phyloP scores from a whole-genome alignment of 2,888 invertebrate species.

The Caenorhabditis angaria region DNA sequence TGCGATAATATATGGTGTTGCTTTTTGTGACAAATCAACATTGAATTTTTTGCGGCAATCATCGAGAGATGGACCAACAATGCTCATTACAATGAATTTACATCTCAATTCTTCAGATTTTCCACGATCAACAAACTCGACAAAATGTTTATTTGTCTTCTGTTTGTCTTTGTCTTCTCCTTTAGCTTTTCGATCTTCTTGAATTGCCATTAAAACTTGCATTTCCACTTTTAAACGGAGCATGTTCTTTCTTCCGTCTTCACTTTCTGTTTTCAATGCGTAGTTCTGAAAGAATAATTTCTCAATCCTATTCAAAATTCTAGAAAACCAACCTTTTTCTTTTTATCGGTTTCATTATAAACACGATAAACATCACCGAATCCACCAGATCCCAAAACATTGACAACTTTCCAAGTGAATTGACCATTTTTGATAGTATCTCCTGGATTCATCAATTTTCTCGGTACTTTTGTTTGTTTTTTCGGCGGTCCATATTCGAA shows the following conservation, averaged over 20 bases:
- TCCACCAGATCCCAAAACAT: slow-evolving; percentile 44
- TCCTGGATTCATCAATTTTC: slow-evolving; percentile 27
- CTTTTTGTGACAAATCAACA: neutral
- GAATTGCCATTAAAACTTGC: slow-evolving; percentile 29
- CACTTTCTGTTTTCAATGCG: slow-evolving; percentile 51
- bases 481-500: slow-evolving; percentile 14
- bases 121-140: neutral
- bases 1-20: neutral
- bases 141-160: too few species aligned
- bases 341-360: slow-evolving; percentile 12
- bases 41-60: neutral
- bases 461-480: neutral
- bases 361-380: slow-evolving; percentile 54
- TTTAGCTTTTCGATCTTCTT: slow-evolving; percentile 17
- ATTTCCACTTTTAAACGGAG: slow-evolving; percentile 51
- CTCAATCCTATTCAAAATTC: too few species aligned
- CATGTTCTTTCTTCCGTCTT: slow-evolving; percentile 40
- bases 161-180: too few species aligned
- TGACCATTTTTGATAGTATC: slow-evolving; percentile 21
- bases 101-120: neutral
- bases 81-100: neutral
- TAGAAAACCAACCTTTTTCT: too few species aligned
- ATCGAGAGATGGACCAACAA: neutral
- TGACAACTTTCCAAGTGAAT: slow-evolving; percentile 28
- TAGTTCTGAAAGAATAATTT: too few species aligned